Evolutionary conservation across 2,113 vertebrate genomes (phyloP).

Genomic region (Gambusia holbrooki): DNA sequence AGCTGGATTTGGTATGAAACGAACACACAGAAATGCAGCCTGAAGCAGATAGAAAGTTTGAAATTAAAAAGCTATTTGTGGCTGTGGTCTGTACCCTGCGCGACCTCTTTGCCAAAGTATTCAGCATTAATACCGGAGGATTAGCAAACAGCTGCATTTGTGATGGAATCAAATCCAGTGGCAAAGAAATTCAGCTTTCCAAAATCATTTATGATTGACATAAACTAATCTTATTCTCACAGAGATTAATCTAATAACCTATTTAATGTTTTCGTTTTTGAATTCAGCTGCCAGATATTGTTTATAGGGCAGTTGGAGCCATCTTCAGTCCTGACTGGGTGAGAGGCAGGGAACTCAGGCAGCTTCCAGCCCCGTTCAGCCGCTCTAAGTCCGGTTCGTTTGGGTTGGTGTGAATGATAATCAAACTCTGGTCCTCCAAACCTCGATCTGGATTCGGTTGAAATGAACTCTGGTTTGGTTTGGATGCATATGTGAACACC

Average conservation of each 20-base stretch:
- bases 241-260: background rate
- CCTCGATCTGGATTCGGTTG: no score
- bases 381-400: no score
- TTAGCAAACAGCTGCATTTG: conserved; percentile 9
- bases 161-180: background rate
- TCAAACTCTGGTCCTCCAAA: no score
- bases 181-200: background rate
- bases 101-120: conserved; percentile 19
- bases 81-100: conserved; percentile 4
- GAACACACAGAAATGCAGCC: background rate
- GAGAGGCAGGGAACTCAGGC: no score
- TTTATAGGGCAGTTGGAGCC: no score
- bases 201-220: background rate
- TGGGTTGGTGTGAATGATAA: no score
- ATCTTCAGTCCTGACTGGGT: no score
- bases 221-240: background rate
- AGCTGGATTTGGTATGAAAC: conserved; percentile 7
- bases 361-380: no score
- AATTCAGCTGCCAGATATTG: background rate
- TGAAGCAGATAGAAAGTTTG: conserved; percentile 4
- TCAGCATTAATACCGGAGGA: conserved; percentile 7
- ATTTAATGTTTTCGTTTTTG: background rate
- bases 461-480: no score
- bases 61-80: conserved; percentile 20
- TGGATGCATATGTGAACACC: no score